These are phyloP conservation scores for Erinaceus europaeus DNA, from an alignment of 2,113 vertebrate genomes.

Conservation along the genomic window DNA sequence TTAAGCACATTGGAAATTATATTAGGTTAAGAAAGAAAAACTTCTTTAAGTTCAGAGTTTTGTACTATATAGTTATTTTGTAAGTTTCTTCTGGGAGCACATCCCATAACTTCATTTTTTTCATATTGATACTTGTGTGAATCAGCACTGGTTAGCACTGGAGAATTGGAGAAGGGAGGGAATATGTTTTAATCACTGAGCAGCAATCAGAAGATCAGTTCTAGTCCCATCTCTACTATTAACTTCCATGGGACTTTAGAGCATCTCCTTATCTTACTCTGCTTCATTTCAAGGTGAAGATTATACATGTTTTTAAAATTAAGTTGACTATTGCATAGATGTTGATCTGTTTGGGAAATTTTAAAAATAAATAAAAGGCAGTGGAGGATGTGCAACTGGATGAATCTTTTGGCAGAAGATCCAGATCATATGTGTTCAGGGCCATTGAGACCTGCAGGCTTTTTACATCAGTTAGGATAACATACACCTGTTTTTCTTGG, in stretches of 20 bases:
- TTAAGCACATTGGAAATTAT: neutral
- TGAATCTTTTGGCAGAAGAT: neutral
- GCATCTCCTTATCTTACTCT: neutral
- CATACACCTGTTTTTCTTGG: neutral
- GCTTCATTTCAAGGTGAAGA: neutral
- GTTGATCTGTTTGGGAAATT: neutral
- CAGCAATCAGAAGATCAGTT: neutral
- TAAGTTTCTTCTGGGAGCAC: neutral
- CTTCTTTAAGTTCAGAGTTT: neutral
- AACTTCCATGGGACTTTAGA: neutral
- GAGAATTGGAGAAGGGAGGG: neutral
- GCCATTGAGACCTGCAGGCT: neutral
- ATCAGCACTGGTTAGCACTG: neutral
- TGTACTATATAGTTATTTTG: neutral
- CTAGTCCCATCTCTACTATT: neutral
- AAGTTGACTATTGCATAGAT: neutral
- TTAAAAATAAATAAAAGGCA: neutral
- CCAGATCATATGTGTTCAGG: neutral
- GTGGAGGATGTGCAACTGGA: neutral
- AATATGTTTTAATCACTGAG: neutral
- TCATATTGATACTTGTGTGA: neutral
- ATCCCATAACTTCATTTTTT: neutral
- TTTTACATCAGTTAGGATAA: neutral
- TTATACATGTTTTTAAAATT: neutral
- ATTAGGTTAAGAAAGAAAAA: neutral